Evolutionary conservation across 2,888 invertebrate genomes (phyloP).

Genomic region (Macrosoma leucophasiata): DNA sequence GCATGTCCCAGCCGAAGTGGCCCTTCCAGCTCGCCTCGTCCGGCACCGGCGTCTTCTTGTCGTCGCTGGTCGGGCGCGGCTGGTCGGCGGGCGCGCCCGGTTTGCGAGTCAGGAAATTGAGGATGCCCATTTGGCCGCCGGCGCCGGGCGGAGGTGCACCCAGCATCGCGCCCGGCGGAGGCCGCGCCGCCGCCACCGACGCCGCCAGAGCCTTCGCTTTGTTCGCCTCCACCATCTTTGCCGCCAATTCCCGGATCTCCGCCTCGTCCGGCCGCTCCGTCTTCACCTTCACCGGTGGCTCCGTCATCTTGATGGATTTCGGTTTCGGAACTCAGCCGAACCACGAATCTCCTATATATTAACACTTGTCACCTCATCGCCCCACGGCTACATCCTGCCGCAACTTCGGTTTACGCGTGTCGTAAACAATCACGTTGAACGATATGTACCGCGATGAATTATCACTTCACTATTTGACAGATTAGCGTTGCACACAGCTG

Average conservation of each 20-base stretch:
- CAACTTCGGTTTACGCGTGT: conserved; percentile 33
- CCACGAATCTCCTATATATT: conserved; percentile 8
- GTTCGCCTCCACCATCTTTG: conserved; percentile 90
- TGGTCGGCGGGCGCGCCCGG: conserved; percentile 44
- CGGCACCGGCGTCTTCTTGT: conserved; percentile 63
- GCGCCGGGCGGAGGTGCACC: conserved; percentile 49
- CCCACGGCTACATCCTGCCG: conserved; percentile 55
- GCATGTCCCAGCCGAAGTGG: conserved; percentile 93
- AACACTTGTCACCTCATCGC: conserved; percentile 18
- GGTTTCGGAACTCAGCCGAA: conserved; percentile 3
- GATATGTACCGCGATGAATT: conserved; percentile 41
- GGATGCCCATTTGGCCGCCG: conserved; percentile 74
- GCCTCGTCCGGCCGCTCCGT: conserved; percentile 89
- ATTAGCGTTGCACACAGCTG: conserved; percentile 31
- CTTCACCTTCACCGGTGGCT: conserved; percentile 74
- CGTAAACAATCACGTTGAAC: conserved; percentile 52
- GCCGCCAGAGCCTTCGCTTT: conserved; percentile 77
- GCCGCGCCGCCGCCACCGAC: conserved; percentile 68
- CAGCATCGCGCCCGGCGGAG: conserved; percentile 57
- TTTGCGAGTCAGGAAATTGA: conserved; percentile 77
- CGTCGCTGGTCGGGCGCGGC: conserved; percentile 45
- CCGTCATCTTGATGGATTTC: conserved; percentile 45
- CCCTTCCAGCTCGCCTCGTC: conserved; percentile 88
- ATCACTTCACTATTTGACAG: conserved; percentile 57
- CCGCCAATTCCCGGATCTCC: conserved; percentile 90